Conservation (phyloP, 2,797 vertebrate genomes). For the Erpetoichthys calabaricus region DNA sequence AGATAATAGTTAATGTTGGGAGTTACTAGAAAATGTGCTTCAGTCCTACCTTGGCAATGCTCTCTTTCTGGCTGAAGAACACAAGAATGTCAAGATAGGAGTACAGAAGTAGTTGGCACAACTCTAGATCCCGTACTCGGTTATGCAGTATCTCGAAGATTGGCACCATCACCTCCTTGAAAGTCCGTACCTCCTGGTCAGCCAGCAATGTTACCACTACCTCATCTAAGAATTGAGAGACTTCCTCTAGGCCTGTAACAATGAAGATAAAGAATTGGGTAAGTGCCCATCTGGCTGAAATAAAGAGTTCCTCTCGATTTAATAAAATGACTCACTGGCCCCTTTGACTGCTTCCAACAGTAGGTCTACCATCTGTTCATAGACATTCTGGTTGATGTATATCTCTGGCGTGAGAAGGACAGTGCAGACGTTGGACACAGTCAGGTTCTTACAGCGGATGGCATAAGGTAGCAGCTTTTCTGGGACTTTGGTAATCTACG, state of each 20-base stretch:
- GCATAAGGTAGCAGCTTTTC: slow-evolving; percentile 85
- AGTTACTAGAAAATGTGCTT: no score
- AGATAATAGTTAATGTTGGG: no score
- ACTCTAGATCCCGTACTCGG: slow-evolving; percentile 78
- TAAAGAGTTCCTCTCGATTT: not conserved
- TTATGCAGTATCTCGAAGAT: slow-evolving; percentile 76
- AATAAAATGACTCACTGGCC: slow-evolving; percentile 58
- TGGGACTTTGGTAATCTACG: slow-evolving; percentile 86
- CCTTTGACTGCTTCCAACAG: slow-evolving; percentile 69
- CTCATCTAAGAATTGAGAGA: slow-evolving; percentile 81
- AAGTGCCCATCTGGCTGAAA: not conserved
- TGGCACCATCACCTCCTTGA: slow-evolving; percentile 82
- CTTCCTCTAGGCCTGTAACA: slow-evolving; percentile 70
- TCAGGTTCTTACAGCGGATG: slow-evolving; percentile 76
- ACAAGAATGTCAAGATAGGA: slow-evolving; percentile 79
- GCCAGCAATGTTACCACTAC: slow-evolving; percentile 62
- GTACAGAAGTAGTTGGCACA: slow-evolving; percentile 82
- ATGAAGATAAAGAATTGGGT: not conserved
- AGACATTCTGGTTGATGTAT: slow-evolving; percentile 78
- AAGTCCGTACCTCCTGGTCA: slow-evolving; percentile 88
- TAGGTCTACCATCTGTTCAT: slow-evolving; percentile 85
- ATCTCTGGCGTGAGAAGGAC: slow-evolving; percentile 93
- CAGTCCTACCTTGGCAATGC: slow-evolving; percentile 66
- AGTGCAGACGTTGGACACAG: slow-evolving; percentile 71
- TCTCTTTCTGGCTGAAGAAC: slow-evolving; percentile 83